These are phyloP conservation scores for Vidua macroura DNA, from an alignment of 2,113 vertebrate genomes.

Conservation along the genomic window DNA sequence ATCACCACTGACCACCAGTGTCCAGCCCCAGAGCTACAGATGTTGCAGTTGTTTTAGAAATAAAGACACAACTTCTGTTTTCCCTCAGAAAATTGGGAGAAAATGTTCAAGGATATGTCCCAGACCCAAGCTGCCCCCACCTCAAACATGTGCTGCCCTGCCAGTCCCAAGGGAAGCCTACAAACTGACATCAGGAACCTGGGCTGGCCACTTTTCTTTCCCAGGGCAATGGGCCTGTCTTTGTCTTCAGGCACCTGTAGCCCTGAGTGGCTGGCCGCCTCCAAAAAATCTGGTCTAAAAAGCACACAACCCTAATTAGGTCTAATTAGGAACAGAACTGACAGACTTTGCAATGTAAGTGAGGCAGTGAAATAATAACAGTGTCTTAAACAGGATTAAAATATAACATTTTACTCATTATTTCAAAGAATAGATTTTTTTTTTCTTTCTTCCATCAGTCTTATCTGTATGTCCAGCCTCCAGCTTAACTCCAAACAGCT, in stretches of 20 bases:
- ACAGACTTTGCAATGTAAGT: background rate
- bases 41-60: background rate
- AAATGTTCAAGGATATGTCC: background rate
- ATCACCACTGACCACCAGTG: background rate
- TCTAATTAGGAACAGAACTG: background rate
- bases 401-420: slow-evolving; percentile 39
- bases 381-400: slow-evolving; percentile 40
- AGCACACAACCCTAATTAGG: background rate
- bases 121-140: no score
- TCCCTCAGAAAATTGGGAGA: background rate
- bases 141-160: no score
- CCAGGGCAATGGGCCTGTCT: no score
- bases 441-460: background rate
- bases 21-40: background rate
- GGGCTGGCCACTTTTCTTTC: no score
- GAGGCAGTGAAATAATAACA: slow-evolving; percentile 31
- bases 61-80: background rate
- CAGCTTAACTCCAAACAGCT: background rate
- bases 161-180: no score
- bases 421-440: slow-evolving; percentile 41
- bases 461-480: background rate
- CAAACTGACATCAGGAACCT: no score
- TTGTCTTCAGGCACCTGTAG: no score
- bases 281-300: background rate
- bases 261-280: no score